Percentiles rank a stretch among this genome's conserved stretches.
Evolutionary conservation across 2,888 invertebrate species (phyloP).

Genomic region (Plagodis pulveraria): DNA sequence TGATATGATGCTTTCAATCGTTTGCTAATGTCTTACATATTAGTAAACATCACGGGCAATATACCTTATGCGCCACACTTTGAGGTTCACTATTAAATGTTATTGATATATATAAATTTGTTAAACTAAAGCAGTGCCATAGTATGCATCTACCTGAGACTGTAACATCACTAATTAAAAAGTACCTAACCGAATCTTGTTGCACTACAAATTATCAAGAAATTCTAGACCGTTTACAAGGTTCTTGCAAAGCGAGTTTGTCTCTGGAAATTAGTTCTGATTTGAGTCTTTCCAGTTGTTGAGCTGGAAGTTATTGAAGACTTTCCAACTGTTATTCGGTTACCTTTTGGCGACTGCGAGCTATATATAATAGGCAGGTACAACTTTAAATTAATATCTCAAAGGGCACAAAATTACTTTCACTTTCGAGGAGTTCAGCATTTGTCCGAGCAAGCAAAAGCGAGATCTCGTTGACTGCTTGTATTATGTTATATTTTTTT

Average conservation of each 20-base stretch:
- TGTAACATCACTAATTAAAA: no score
- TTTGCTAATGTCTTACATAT: no score
- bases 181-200: no score
- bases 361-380: constrained; percentile 5
- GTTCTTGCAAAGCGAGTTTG: constrained; percentile 11
- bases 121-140: no score
- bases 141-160: no score
- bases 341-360: constrained; percentile 6
- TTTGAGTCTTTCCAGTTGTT: constrained; percentile 32
- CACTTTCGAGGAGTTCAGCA: background rate
- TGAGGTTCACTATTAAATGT: no score
- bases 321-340: constrained; percentile 25
- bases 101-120: no score
- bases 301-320: constrained; percentile 31
- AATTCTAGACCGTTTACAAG: no score
- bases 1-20: no score
- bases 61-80: constrained; percentile 13
- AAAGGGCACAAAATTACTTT: background rate
- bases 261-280: constrained; percentile 33
- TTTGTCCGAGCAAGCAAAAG: background rate
- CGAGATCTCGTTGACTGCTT: background rate
- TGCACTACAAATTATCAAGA: no score
- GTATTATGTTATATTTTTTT: no score
- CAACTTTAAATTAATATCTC: constrained; percentile 9
- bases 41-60: no score